Conservation (phyloP, 2,797 vertebrate species). For the Cichlasoma orientale region DNA sequence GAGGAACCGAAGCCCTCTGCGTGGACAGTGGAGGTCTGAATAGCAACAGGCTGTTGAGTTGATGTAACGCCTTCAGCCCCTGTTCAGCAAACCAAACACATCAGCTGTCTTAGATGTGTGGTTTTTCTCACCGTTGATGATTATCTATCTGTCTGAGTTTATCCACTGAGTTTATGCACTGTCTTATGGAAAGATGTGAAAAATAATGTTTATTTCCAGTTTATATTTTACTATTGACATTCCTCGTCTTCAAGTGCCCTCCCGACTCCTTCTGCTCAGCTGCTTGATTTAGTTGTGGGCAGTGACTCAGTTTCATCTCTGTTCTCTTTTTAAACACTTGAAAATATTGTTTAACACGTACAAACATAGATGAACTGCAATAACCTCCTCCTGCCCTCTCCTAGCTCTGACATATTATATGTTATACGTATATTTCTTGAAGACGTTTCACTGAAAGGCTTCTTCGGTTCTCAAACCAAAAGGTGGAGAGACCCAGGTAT, state of each 20-base stretch:
- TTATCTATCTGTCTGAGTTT: not conserved
- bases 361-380: not conserved
- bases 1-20: not conserved
- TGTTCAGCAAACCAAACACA: not conserved
- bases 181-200: not conserved
- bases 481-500: too few species aligned
- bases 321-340: not conserved
- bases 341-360: not conserved
- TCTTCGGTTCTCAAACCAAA: too few species aligned
- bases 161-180: not conserved
- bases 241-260: not conserved
- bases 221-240: not conserved
- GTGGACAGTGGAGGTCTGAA: not conserved
- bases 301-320: not conserved
- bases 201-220: not conserved
- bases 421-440: not conserved
- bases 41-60: conserved; percentile 1
- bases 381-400: not conserved
- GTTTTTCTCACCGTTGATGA: not conserved
- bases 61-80: not conserved
- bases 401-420: not conserved
- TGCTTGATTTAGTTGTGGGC: conserved; percentile 12
- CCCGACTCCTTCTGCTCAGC: not conserved
- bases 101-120: not conserved
- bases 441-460: too few species aligned